Evolutionary conservation across 2,113 vertebrate species (phyloP), one percentile per base, ranked within the genome.

Genomic region (Oceanites oceanicus): DNA sequence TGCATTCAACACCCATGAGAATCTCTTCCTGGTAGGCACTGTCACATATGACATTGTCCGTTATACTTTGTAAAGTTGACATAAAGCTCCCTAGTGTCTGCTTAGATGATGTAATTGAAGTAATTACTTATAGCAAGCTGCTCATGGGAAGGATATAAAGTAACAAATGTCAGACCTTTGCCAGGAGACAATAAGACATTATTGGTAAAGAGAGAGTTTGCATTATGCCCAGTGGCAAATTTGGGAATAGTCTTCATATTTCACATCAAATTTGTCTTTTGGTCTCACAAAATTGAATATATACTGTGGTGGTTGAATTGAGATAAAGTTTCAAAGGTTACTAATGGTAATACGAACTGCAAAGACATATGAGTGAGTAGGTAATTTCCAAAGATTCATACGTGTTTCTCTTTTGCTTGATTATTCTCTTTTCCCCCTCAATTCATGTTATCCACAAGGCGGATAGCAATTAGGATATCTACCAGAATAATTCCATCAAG

Each of bases 71-170:
- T 52, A 72, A 94, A 70, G 42, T 49, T 95, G 77, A 88, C 66
- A 94, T 13, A 84, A 87, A 95, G 50, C 55, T 91, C 72, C 27
- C 68, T 52, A 62, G 38, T 90, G 75, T 76, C 65, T 91, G 26
- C 94, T 94, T 84, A 92, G 62, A 62, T 82, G 52, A 94, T 68
- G 27, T 94, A 95, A 97, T 97, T 93, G 62, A 93, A 86, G 93
- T 96, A 97, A 96, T 96, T 74, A 88, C 72, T 94, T 87, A 66
- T 15, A 94, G 36, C 29, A 95, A 75, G 67, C 68, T 92, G 66
- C 20, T 67, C 30, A 70, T 77, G 84, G 93, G 82, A 88, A 29
- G n/a, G 26, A 34, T 63, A 56, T 67, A 82, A 89, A 74, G 25
- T n/a, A 94, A 70, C 50, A 91, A 91, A 92, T 87, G 90, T 92